Evolutionary conservation across 1,140 invertebrate species (phyloP).

Genomic region (Galleria mellonella): DNA sequence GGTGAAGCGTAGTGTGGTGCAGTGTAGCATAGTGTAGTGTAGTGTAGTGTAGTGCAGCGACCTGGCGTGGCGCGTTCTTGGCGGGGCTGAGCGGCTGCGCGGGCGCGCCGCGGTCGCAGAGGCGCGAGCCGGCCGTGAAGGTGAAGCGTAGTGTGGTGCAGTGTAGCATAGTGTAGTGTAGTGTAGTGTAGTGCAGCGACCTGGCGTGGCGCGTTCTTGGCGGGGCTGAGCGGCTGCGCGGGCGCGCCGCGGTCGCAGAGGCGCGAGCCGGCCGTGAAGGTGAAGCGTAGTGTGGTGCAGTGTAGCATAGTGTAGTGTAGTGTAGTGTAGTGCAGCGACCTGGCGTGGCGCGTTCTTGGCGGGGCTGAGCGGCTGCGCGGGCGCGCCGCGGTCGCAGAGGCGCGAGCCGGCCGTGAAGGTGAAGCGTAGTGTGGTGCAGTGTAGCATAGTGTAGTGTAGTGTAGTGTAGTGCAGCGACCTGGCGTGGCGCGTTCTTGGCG

Average conservation of each 20-base stretch:
- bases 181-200: constrained; percentile 13
- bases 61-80: constrained; percentile 63
- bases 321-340: constrained; percentile 17
- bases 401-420: constrained; percentile 94
- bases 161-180: too few relatives aligned
- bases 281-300: constrained; percentile 82
- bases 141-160: constrained; percentile 84
- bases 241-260: constrained; percentile 65
- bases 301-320: too few relatives aligned
- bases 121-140: constrained; percentile 90
- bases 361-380: constrained; percentile 38
- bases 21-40: too few relatives aligned
- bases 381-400: constrained; percentile 64
- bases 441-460: too few relatives aligned
- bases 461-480: constrained; percentile 23
- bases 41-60: constrained; percentile 5
- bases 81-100: constrained; percentile 46
- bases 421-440: constrained; percentile 78
- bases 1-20: constrained; percentile 84
- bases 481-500: constrained; percentile 61
- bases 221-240: constrained; percentile 41
- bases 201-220: constrained; percentile 63
- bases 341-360: constrained; percentile 64
- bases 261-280: constrained; percentile 92
- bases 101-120: constrained; percentile 64